A percentile compares a stretch with the other conserved stretches of the same genome.
Evolutionary conservation across 1,140 invertebrate genomes (phyloP).

Genomic region (Pararge aegeria): DNA sequence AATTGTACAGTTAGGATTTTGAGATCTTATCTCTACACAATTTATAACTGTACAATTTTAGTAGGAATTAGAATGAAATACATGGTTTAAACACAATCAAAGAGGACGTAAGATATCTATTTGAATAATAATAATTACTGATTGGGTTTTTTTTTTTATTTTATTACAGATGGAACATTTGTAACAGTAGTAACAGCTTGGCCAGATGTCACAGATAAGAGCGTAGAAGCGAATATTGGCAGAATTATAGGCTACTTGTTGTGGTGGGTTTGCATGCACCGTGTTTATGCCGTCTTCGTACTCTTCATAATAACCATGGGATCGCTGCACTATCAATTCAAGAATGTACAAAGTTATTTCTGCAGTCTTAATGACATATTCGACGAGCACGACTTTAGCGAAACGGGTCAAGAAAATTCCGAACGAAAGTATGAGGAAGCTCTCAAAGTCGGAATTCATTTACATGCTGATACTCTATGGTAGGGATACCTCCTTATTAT

Average conservation of each 20-base stretch:
- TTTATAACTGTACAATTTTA: too few species aligned
- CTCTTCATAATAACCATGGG: slow-evolving; percentile 38
- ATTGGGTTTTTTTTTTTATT: too few species aligned
- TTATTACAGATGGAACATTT: slow-evolving; percentile 50
- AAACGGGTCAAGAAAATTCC: slow-evolving; percentile 29
- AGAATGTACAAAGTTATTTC: slow-evolving; percentile 52
- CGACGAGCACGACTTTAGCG: slow-evolving; percentile 14
- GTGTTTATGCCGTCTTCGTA: slow-evolving; percentile 36
- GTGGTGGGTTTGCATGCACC: slow-evolving; percentile 51
- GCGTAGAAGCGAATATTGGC: slow-evolving; percentile 26
- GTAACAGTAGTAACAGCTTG: slow-evolving; percentile 46
- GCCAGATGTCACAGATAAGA: slow-evolving; percentile 43
- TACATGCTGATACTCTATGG: slow-evolving; percentile 48
- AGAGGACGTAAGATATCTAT: too few species aligned
- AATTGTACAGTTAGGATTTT: too few species aligned
- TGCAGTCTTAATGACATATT: slow-evolving; percentile 42
- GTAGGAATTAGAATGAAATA: too few species aligned
- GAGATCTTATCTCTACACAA: too few species aligned
- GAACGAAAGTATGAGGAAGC: slow-evolving; percentile 42
- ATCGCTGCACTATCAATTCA: slow-evolving; percentile 47
- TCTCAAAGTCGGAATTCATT: slow-evolving; percentile 47
- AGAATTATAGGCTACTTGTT: slow-evolving; percentile 38
- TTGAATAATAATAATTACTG: too few species aligned
- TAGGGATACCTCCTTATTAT: slow-evolving; percentile 29
- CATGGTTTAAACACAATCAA: too few species aligned